Conservation (phyloP, 1,140 invertebrate genomes). For the Globodera ellingtonae region DNA sequence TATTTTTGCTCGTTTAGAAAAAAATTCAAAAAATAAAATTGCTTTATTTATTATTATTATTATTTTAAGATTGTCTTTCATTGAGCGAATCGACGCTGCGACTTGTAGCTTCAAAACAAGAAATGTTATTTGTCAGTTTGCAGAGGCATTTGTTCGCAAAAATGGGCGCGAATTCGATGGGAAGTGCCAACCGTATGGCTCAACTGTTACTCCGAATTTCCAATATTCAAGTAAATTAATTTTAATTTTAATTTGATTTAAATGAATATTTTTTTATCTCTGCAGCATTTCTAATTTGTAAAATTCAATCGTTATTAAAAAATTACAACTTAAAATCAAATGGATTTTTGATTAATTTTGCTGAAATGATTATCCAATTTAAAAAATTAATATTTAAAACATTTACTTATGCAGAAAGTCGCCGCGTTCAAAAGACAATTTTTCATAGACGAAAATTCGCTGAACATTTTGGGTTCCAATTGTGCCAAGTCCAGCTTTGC, state of each 20-base stretch:
- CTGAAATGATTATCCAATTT: not conserved
- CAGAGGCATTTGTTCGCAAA: slow-evolving; percentile 37
- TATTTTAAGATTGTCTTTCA: slow-evolving; percentile 54
- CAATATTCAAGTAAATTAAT: slow-evolving; percentile 48
- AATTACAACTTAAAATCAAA: too few relatives aligned
- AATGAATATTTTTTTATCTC: too few relatives aligned
- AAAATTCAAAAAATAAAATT: not conserved
- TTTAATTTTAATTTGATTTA: slow-evolving; percentile 16
- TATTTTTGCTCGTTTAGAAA: slow-evolving; percentile 12
- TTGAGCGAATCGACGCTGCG: slow-evolving; percentile 32
- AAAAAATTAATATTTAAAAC: not conserved
- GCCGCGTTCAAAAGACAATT: slow-evolving; percentile 63
- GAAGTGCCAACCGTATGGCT: slow-evolving; percentile 33
- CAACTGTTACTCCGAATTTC: slow-evolving; percentile 44
- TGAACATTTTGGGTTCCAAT: slow-evolving; percentile 50
- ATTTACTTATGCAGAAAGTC: slow-evolving; percentile 56
- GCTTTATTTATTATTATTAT: too few relatives aligned
- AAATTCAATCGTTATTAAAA: too few relatives aligned
- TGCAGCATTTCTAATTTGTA: too few relatives aligned
- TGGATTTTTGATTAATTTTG: too few relatives aligned
- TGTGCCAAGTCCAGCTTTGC: slow-evolving; percentile 55
- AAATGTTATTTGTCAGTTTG: slow-evolving; percentile 37
- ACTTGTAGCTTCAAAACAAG: slow-evolving; percentile 42
- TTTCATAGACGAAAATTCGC: slow-evolving; percentile 50
- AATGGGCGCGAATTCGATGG: slow-evolving; percentile 9